Percentiles rank a stretch among this genome's conserved stretches.
phyloP scores from a whole-genome alignment of 2,888 invertebrate genomes.

The Lepidonotus clava region DNA sequence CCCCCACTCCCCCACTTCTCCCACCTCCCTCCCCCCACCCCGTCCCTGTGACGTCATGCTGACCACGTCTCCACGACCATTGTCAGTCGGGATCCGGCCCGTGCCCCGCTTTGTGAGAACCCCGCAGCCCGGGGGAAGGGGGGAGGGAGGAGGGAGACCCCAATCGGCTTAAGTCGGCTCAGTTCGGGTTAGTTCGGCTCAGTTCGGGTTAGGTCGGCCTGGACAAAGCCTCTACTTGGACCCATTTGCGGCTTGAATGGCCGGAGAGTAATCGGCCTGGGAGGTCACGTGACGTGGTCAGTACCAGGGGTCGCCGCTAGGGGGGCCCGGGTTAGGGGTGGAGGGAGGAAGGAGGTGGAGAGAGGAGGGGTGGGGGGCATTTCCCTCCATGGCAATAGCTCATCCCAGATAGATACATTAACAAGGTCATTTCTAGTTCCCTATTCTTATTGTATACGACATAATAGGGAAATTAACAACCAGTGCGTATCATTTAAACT shows the following conservation, averaged over 20 bases:
- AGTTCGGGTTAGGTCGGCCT: no score
- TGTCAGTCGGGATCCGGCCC: constrained; percentile 44
- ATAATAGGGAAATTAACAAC: no score
- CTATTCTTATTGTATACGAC: no score
- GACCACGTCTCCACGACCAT: constrained; percentile 4
- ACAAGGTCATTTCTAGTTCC: no score
- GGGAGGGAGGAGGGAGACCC: not conserved
- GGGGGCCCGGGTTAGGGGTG: not conserved
- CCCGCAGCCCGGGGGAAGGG: not conserved
- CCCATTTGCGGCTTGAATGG: constrained; percentile 50
- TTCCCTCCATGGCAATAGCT: no score
- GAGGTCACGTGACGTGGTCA: no score
- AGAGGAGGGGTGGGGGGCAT: not conserved
- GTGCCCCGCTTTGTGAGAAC: constrained; percentile 37
- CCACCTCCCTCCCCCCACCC: not conserved
- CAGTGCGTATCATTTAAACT: no score
- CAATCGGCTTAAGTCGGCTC: constrained; percentile 50
- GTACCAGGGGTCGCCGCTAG: no score
- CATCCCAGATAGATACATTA: no score
- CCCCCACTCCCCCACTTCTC: no score
- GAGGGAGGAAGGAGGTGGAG: not conserved
- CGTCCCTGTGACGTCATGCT: not conserved
- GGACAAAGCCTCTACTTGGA: constrained; percentile 41
- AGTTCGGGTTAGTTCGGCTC: no score
- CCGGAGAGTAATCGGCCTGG: constrained; percentile 44